A percentile compares a stretch with the other conserved stretches of the same genome.
Conservation (phyloP, 2,888 invertebrate genomes). For the Dynastes grantii region DNA sequence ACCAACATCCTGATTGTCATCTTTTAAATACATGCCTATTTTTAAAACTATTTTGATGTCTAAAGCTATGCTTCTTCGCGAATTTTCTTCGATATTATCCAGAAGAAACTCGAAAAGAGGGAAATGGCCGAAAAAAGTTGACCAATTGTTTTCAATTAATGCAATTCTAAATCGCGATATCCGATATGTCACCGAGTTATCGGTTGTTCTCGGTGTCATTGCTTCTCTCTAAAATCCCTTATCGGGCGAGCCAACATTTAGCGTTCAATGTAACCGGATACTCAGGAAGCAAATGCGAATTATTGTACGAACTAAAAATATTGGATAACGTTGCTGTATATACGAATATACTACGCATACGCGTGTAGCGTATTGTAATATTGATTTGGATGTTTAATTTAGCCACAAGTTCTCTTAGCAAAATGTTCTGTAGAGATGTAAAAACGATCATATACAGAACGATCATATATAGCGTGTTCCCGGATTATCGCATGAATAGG, state of each 20-base stretch:
- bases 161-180: background rate
- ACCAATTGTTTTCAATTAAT: background rate
- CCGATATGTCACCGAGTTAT: background rate
- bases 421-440: too few relatives aligned
- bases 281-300: constrained; percentile 38
- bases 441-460: too few relatives aligned
- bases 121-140: background rate
- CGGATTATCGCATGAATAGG: too few relatives aligned
- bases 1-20: too few relatives aligned
- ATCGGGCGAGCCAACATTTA: constrained; percentile 18
- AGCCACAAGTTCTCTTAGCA: too few relatives aligned
- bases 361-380: background rate
- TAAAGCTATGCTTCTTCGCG: background rate
- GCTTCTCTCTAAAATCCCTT: constrained; percentile 8
- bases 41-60: too few relatives aligned
- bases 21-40: too few relatives aligned
- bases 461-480: too few relatives aligned
- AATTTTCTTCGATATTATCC: background rate
- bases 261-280: constrained; percentile 33
- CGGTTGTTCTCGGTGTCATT: constrained; percentile 9
- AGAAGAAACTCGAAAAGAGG: background rate
- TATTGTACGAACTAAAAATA: constrained; percentile 34
- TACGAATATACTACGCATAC: background rate
- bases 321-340: background rate
- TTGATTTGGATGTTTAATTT: background rate